Base-by-base conservation (phyloP, 2,113 vertebrate species). In the Zootoca vivipara region DNA sequence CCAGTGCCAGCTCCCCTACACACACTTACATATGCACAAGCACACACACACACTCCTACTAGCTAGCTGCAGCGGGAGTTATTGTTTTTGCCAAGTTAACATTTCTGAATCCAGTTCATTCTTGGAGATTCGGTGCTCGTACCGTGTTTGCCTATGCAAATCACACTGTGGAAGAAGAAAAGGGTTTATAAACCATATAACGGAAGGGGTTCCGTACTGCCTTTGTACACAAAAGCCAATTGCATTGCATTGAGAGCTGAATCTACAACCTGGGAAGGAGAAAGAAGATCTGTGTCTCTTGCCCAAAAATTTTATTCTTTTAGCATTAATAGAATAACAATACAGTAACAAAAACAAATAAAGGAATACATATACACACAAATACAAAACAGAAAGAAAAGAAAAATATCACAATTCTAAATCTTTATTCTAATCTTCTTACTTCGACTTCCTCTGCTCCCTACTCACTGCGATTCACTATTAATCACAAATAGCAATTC, bases 81-180 rank as follows among this genome's bases (percentile, higher is more conserved):
- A 30, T 64, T 38, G n/a, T 83, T 88, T 82, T 87, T 82, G 35
- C 42, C 56, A n/a, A 33, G 42, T 77, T 38, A 85, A 74, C 69
- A 15, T 74, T 78, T 20, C 18, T 15, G 69, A 65, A 82, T 30
- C 62, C 62, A 77, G 38, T n/a, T 22, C 18, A 64, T 85, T 67
- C 58, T 46, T 74, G 70, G 8, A 22, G 40, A 28, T 67, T 77
- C 40, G 20, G 33, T 46, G 33, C 30, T 35, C n/a, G 16, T 69
- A 38, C 33, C 58, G 70, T 65, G 58, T 20, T 56, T 77, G 38
- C 5, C 30, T 30, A 5, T 72, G 28, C 52, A 73, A 8, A 86
- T 22, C 35, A 33, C 77, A 7, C 72, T 16, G 35, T 3, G 22
- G 26, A 67, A 75, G n/a, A 75, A 28, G n/a, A 52, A 62, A 58